A percentile compares a stretch with the other conserved stretches of the same genome.
phyloP scores from a whole-genome alignment of 1,140 invertebrate genomes.

The Diabrotica undecimpunctata region DNA sequence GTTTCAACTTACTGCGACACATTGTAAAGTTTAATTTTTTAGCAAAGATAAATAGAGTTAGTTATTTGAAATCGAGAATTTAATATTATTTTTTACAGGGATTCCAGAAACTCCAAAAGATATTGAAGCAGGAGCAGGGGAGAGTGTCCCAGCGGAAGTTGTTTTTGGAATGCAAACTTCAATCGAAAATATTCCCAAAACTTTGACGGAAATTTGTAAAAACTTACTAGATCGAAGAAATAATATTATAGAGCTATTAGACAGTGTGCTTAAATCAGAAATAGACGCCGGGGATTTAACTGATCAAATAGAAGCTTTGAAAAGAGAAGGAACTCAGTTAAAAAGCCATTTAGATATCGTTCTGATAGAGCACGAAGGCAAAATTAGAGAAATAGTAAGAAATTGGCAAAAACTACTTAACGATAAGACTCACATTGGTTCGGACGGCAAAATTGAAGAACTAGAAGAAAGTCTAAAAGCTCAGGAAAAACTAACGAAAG shows the following conservation, averaged over 20 bases:
- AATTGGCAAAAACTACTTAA: conserved; percentile 34
- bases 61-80: too few species aligned
- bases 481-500: conserved; percentile 29
- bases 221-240: conserved; percentile 31
- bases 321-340: conserved; percentile 31
- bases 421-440: conserved; percentile 22
- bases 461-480: conserved; percentile 30
- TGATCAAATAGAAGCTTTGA: conserved; percentile 31
- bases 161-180: conserved; percentile 34
- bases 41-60: too few species aligned
- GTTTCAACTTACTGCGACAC: too few species aligned
- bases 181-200: conserved; percentile 35
- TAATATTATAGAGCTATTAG: conserved; percentile 34
- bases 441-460: conserved; percentile 26
- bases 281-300: conserved; percentile 26
- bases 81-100: too few species aligned
- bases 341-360: conserved; percentile 28
- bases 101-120: too few species aligned
- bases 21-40: too few species aligned
- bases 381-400: conserved; percentile 31
- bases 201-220: conserved; percentile 33
- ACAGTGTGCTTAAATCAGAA: conserved; percentile 32
- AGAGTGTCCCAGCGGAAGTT: conserved; percentile 28
- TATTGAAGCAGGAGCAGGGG: conserved; percentile 20
- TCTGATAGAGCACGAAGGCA: conserved; percentile 30